Evolutionary conservation across 2,797 vertebrate species (phyloP).

Genomic region (Sparidentex hasta): DNA sequence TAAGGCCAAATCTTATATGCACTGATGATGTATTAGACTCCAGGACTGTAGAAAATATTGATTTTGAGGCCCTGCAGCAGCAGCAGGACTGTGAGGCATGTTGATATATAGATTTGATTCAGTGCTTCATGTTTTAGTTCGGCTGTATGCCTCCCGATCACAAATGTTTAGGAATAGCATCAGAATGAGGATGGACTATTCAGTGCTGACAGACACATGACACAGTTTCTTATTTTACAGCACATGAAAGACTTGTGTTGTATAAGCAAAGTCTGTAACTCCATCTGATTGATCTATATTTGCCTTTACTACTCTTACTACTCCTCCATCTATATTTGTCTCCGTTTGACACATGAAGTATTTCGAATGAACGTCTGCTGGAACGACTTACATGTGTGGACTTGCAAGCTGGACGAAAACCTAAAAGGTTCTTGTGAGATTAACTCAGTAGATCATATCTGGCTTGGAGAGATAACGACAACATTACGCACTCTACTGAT

Average conservation of each 20-base stretch:
- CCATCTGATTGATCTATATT: slow-evolving; percentile 53
- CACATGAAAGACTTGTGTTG: slow-evolving; percentile 14
- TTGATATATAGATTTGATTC: no score
- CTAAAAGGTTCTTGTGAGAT: slow-evolving; percentile 50
- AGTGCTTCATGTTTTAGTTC: slow-evolving; percentile 2
- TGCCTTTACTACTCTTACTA: slow-evolving; percentile 25
- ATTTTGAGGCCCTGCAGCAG: not conserved
- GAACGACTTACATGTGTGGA: slow-evolving; percentile 21
- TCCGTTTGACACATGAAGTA: slow-evolving; percentile 28
- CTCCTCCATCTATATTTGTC: slow-evolving; percentile 48
- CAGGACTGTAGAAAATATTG: slow-evolving; percentile 24
- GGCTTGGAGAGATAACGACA: slow-evolving; percentile 39
- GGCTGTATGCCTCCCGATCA: not conserved
- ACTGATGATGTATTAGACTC: slow-evolving; percentile 6
- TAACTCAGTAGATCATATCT: slow-evolving; percentile 53
- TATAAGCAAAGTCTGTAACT: slow-evolving; percentile 24
- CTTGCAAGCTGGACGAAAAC: slow-evolving; percentile 41
- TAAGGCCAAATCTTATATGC: slow-evolving; percentile 18
- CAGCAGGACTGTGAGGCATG: not conserved
- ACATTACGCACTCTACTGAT: slow-evolving; percentile 55
- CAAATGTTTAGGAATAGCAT: not conserved
- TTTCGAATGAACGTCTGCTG: slow-evolving; percentile 40
- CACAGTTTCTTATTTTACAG: slow-evolving; percentile 31
- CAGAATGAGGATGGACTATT: slow-evolving; percentile 11
- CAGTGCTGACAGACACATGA: slow-evolving; percentile 45